phyloP scores from a whole-genome alignment of 2,797 vertebrate genomes.

The Sphaeramia orbicularis region DNA sequence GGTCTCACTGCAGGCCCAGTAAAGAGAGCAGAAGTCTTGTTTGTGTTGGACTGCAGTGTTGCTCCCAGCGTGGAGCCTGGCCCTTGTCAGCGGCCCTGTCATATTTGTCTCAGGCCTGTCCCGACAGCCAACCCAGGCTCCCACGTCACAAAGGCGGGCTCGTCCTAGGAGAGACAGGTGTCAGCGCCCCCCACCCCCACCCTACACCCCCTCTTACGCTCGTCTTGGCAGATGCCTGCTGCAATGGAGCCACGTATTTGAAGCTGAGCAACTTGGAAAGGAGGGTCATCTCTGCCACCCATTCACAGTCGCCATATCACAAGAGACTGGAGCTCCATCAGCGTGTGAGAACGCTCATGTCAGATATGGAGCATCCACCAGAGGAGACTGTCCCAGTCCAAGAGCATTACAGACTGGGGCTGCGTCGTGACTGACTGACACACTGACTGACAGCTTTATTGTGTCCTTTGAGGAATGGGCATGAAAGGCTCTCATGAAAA shows the following conservation, averaged over 20 bases:
- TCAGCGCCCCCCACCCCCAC: conserved; percentile 49
- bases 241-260: conserved; percentile 48
- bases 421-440: conserved; percentile 65
- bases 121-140: conserved; percentile 64
- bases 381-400: conserved; percentile 60
- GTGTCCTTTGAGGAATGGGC: conserved; percentile 66
- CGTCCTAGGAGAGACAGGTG: conserved; percentile 76
- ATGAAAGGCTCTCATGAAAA: conserved; percentile 69
- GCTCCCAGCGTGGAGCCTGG: conserved; percentile 67
- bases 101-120: conserved; percentile 63
- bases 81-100: conserved; percentile 71
- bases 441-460: conserved; percentile 76
- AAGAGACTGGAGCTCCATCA: conserved; percentile 43
- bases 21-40: conserved; percentile 76
- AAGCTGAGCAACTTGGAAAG: conserved; percentile 66
- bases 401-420: conserved; percentile 46
- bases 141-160: conserved; percentile 64
- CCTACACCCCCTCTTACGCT: background rate
- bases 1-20: conserved; percentile 40
- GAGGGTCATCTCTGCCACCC: conserved; percentile 62
- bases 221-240: conserved; percentile 67
- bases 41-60: conserved; percentile 63
- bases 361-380: conserved; percentile 62
- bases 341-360: conserved; percentile 50
- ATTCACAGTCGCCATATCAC: conserved; percentile 52